Percentiles rank a stretch among this genome's conserved stretches.
Conservation (phyloP, 2,797 vertebrate species). For the Sebastes glaucus region DNA sequence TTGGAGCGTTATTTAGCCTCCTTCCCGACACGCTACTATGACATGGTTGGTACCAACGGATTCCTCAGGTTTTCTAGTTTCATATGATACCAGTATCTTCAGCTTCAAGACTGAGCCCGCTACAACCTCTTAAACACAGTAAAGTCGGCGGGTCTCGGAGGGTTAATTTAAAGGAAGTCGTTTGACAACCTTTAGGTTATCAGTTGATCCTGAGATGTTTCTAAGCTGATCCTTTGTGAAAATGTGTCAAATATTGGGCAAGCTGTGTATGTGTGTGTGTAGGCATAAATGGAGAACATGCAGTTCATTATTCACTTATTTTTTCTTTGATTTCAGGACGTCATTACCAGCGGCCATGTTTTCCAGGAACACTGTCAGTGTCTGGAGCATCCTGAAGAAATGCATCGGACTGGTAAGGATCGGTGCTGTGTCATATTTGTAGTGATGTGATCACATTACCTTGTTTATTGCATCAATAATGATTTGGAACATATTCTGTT, state of each 20-base stretch:
- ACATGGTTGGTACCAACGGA: too few relatives aligned
- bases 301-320: too few relatives aligned
- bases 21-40: too few relatives aligned
- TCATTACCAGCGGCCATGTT: constrained; percentile 93
- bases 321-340: constrained; percentile 79
- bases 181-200: neutral
- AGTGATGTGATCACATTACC: neutral
- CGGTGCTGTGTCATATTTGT: neutral
- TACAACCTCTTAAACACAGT: too few relatives aligned
- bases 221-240: neutral
- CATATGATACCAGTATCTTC: neutral
- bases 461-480: neutral
- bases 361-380: constrained; percentile 91
- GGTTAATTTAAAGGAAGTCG: neutral
- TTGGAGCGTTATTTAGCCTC: too few relatives aligned
- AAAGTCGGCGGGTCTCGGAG: neutral
- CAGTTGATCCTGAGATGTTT: neutral
- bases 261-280: accelerated
- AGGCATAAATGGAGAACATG: neutral
- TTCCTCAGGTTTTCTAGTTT: too few relatives aligned
- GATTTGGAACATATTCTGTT: neutral
- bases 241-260: neutral
- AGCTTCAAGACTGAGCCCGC: too few relatives aligned
- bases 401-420: constrained; percentile 94
- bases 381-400: constrained; percentile 97